Percentiles rank a stretch among this genome's conserved stretches.
Conservation (phyloP, 2,113 vertebrate species). For the Festucalex cinctus region DNA sequence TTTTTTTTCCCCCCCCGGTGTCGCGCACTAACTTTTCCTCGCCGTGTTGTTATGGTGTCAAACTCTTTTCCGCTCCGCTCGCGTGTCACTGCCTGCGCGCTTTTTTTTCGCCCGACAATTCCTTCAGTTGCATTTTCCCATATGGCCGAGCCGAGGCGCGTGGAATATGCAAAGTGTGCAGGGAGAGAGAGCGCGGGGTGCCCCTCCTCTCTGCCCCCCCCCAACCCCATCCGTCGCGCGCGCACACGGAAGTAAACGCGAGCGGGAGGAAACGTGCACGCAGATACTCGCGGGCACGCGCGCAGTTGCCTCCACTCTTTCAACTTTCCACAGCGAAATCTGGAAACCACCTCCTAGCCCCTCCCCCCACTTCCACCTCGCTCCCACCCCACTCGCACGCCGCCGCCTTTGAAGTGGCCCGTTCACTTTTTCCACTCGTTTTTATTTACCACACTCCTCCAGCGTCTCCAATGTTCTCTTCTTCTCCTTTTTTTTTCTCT, state of each 20-base stretch:
- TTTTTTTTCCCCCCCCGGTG: no score
- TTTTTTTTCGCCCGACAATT: slow-evolving; percentile 88
- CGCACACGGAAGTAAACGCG: slow-evolving; percentile 7
- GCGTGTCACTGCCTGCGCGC: slow-evolving; percentile 68
- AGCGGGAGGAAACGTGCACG: neutral
- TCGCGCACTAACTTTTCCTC: slow-evolving; percentile 77
- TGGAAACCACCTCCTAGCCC: slow-evolving; percentile 72
- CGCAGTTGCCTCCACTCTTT: slow-evolving; percentile 47
- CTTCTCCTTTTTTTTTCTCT: neutral
- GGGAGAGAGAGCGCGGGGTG: slow-evolving; percentile 71
- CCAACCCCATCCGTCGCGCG: neutral
- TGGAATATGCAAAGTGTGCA: slow-evolving; percentile 92
- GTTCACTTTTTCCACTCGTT: slow-evolving; percentile 72
- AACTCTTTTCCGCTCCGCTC: slow-evolving; percentile 70
- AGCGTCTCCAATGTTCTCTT: neutral
- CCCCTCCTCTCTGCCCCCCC: slow-evolving; percentile 48
- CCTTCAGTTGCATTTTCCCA: slow-evolving; percentile 96
- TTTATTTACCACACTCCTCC: slow-evolving; percentile 27
- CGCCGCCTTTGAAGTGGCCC: slow-evolving; percentile 66
- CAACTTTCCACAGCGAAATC: slow-evolving; percentile 77
- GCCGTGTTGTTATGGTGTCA: slow-evolving; percentile 59
- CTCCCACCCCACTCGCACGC: slow-evolving; percentile 21
- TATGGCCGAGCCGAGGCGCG: slow-evolving; percentile 89
- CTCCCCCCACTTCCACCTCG: slow-evolving; percentile 17
- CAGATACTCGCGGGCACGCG: slow-evolving; percentile 13